Conservation (phyloP, 2,113 vertebrate genomes). For the Tinamus guttatus region DNA sequence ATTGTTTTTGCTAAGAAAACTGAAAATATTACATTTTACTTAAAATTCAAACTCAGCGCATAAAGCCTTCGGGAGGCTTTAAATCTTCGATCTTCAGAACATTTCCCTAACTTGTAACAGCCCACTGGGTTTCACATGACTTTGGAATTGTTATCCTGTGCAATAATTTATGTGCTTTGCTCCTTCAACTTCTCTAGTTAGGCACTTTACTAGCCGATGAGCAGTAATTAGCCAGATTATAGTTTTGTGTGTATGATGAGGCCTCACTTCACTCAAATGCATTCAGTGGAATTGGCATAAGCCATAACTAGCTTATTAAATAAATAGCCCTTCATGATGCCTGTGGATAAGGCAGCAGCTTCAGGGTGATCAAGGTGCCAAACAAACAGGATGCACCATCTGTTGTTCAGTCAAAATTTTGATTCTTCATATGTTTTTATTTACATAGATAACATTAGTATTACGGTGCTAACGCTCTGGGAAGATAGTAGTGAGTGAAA, state of each 20-base stretch:
- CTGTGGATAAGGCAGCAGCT: neutral
- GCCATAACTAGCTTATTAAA: neutral
- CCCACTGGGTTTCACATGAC: constrained; percentile 10
- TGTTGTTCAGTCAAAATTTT: neutral
- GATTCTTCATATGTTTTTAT: rapidly evolving
- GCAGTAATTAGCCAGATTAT: neutral
- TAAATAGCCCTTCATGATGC: neutral
- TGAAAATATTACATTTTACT: neutral
- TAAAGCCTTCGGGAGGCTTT: constrained; percentile 2
- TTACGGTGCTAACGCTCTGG: neutral
- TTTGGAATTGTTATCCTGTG: neutral
- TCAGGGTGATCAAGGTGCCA: neutral
- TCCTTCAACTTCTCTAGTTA: neutral
- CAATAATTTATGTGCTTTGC: neutral
- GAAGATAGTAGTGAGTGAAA: neutral
- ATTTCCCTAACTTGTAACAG: constrained; percentile 7
- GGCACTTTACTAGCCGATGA: rapidly evolving
- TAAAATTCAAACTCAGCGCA: constrained; percentile 17
- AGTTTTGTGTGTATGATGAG: neutral
- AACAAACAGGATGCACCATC: neutral
- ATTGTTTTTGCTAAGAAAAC: constrained; percentile 6
- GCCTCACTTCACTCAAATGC: neutral
- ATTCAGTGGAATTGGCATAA: neutral
- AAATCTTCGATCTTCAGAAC: constrained; percentile 38
- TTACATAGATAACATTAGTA: neutral